phyloP scores from a whole-genome alignment of 2,113 vertebrate genomes.

The Antidorcas marsupialis region DNA sequence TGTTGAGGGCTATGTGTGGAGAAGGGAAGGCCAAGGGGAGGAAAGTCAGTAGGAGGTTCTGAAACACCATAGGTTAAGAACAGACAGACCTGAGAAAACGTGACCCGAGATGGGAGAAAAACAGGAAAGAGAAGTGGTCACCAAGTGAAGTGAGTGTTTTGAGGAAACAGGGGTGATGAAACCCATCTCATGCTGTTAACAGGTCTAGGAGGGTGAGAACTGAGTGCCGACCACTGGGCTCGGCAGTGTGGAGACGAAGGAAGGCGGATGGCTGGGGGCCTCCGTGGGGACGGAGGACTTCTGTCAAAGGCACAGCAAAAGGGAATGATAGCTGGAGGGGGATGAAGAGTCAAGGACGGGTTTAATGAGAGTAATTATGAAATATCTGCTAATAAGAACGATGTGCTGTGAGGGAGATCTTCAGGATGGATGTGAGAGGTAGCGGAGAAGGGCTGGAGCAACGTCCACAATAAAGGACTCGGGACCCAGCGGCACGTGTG shows the following conservation, averaged over 20 bases:
- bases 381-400: background rate
- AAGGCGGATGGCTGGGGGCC: accelerated
- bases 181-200: background rate
- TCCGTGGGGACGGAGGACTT: accelerated
- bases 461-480: background rate
- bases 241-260: accelerated
- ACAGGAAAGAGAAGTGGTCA: background rate
- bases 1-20: background rate
- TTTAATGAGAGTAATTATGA: background rate
- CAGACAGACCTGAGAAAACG: background rate
- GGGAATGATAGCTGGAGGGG: background rate
- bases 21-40: background rate
- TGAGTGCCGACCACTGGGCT: background rate
- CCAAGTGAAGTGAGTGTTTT: background rate
- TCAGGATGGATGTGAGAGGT: background rate
- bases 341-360: background rate
- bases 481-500: accelerated
- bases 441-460: too few species aligned
- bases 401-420: background rate
- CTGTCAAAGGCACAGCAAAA: background rate
- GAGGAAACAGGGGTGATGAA: background rate
- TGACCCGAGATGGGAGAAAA: background rate
- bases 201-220: background rate
- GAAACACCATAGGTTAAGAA: background rate
- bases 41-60: background rate